These are phyloP conservation scores for Philypnodon macrostomus DNA, from an alignment of 2,797 vertebrate genomes.

Conservation along the genomic window DNA sequence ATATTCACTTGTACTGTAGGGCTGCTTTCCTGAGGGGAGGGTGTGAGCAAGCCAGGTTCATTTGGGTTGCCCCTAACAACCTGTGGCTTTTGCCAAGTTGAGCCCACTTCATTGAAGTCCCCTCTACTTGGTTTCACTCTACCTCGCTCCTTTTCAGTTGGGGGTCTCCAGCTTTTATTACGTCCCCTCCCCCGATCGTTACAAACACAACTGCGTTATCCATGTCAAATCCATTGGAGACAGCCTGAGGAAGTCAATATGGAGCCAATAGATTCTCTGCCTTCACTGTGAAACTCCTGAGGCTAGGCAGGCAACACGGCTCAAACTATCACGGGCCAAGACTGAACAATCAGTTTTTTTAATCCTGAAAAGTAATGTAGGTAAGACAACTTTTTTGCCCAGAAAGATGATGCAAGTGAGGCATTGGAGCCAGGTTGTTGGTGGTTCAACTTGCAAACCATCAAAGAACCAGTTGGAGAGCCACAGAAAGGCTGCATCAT, in stretches of 20 bases:
- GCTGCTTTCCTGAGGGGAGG: slow-evolving; percentile 28
- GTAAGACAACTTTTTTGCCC: not conserved
- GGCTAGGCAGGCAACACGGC: slow-evolving; percentile 36
- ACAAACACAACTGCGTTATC: slow-evolving; percentile 73
- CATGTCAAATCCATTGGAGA: slow-evolving; percentile 81
- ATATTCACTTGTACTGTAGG: slow-evolving; percentile 32
- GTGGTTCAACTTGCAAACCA: slow-evolving; percentile 1
- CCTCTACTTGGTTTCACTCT: slow-evolving; percentile 43
- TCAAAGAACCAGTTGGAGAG: slow-evolving; percentile 4
- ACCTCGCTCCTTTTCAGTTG: slow-evolving; percentile 41
- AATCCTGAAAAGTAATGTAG: slow-evolving; percentile 1
- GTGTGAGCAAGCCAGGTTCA: slow-evolving; percentile 26
- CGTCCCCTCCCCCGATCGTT: slow-evolving; percentile 55
- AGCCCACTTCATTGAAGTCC: slow-evolving; percentile 58
- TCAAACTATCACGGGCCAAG: slow-evolving; percentile 31
- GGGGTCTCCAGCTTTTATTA: slow-evolving; percentile 61
- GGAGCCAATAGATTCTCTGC: slow-evolving; percentile 68
- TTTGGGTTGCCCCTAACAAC: slow-evolving; percentile 73
- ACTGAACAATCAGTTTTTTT: not conserved
- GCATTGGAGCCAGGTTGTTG: slow-evolving; percentile 4
- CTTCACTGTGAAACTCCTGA: slow-evolving; percentile 50
- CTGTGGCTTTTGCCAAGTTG: slow-evolving; percentile 56
- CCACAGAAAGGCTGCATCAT: not conserved
- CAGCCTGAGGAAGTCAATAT: slow-evolving; percentile 77
- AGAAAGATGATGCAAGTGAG: not conserved